Evolutionary conservation across 2,888 invertebrate genomes (phyloP), one percentile per base, ranked within the genome.

Genomic region (Hedya salicella): DNA sequence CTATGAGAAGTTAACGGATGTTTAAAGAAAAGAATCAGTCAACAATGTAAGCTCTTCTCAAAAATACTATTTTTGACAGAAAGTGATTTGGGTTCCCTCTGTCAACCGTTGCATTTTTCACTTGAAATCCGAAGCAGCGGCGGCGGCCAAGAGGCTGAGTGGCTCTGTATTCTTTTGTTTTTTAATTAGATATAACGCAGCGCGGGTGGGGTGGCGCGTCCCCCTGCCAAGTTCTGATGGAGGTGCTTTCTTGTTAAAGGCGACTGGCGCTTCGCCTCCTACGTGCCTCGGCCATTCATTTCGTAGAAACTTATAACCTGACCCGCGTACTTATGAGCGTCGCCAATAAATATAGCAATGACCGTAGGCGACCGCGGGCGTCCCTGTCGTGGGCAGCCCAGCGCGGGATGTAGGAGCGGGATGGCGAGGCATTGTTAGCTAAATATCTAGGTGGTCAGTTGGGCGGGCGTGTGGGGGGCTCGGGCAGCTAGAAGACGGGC

Each of bases 291-390:
- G 86, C 88, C 91, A 88, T 91, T 91, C 90, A 91, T 91, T 92
- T 91, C 84, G 88, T 83, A 80, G 88, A 89, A 89, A 92, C 91
- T 91, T 92, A 92, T 92, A 92, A 92, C 91, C 91, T 92, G 92
- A 91, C 90, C 86, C 86, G 90, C 91, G 91, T 91, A 91, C 91
- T 91, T 91, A 92, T 91, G 91, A 92, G 91, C 89, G 91, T 92
- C 92, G 89, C 90, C 91, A 90, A 92, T 91, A 91, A 92, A 91
- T 91, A 91, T 89, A 90, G 90, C 89, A 86, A 91, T 91, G 92
- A 91, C 91, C 90, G 89, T 86, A 88, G 88, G 85, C 83, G 75
- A 78, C 76, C 77, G 75, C 73, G 78, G 75, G 80, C 78, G 77
- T 90, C 89, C 86, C 79, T 84, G 83, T 91, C 87, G 75, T 77